Conservation (phyloP, 1,140 invertebrate species). For the Atta cephalotes region DNA sequence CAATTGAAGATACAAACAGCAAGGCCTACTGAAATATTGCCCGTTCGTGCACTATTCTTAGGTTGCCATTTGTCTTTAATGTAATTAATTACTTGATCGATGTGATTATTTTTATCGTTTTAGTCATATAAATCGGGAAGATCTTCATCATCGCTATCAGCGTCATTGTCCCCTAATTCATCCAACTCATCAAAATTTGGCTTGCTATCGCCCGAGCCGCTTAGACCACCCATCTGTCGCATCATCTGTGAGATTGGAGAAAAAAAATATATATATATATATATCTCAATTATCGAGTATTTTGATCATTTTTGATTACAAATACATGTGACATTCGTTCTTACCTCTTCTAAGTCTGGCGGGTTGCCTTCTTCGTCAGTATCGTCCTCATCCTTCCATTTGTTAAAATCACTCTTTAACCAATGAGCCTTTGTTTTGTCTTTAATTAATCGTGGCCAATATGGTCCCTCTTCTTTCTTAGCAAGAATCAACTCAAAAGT, state of each 20-base stretch:
- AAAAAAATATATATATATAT: background rate
- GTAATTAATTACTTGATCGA: slow-evolving; percentile 69
- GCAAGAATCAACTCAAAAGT: slow-evolving; percentile 87
- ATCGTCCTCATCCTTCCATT: slow-evolving; percentile 98
- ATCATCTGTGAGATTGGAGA: slow-evolving; percentile 85
- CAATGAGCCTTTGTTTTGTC: slow-evolving; percentile 97
- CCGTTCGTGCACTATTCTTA: slow-evolving; percentile 69
- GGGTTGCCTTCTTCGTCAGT: slow-evolving; percentile 89
- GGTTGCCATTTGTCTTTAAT: slow-evolving; percentile 71
- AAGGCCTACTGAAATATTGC: slow-evolving; percentile 72
- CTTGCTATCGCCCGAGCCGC: slow-evolving; percentile 82
- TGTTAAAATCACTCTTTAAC: slow-evolving; percentile 98
- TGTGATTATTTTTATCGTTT: slow-evolving; percentile 72
- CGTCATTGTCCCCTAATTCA: slow-evolving; percentile 79
- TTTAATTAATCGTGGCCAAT: slow-evolving; percentile 95
- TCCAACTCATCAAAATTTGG: slow-evolving; percentile 86
- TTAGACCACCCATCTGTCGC: slow-evolving; percentile 87
- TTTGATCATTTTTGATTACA: background rate
- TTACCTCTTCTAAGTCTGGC: slow-evolving; percentile 88
- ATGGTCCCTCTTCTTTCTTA: slow-evolving; percentile 92
- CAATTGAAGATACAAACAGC: slow-evolving; percentile 74
- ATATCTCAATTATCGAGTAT: background rate
- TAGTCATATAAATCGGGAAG: slow-evolving; percentile 87
- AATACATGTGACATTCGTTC: background rate
- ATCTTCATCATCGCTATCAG: slow-evolving; percentile 88